A percentile compares a stretch with the other conserved stretches of the same genome.
phyloP scores from a whole-genome alignment of 1,140 invertebrate genomes.

The Hyposmocoma kahamanoa region DNA sequence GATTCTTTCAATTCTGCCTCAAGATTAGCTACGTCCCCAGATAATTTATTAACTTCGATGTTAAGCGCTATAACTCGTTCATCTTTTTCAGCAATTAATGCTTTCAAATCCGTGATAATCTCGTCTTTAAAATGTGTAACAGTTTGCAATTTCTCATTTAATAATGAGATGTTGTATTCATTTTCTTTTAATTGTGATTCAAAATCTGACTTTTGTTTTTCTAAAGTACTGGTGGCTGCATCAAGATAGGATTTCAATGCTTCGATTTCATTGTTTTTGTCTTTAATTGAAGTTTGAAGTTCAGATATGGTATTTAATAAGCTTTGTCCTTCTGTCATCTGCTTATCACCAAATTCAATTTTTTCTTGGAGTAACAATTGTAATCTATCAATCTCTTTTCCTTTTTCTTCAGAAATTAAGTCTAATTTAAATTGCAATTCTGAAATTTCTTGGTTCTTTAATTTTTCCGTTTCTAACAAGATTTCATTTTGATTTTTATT shows the following conservation, averaged over 20 bases:
- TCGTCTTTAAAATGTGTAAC: slow-evolving; percentile 31
- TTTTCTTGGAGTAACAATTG: slow-evolving; percentile 15
- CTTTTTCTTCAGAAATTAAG: slow-evolving; percentile 16
- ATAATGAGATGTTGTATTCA: slow-evolving; percentile 20
- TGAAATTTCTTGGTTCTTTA: slow-evolving; percentile 12
- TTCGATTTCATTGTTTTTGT: slow-evolving; percentile 25
- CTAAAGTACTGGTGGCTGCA: slow-evolving; percentile 12
- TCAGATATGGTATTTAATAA: slow-evolving; percentile 28
- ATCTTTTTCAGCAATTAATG: slow-evolving; percentile 36
- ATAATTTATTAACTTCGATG: slow-evolving; percentile 33
- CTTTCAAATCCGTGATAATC: slow-evolving; percentile 34
- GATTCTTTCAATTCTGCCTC: slow-evolving; percentile 38
- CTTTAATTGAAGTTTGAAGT: slow-evolving; percentile 20
- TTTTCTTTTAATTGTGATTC: slow-evolving; percentile 27
- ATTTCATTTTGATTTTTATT: slow-evolving; percentile 14
- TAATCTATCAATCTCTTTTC: slow-evolving; percentile 19
- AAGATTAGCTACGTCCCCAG: slow-evolving; percentile 25
- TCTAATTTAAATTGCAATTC: slow-evolving; percentile 4
- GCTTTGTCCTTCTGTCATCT: slow-evolving; percentile 16
- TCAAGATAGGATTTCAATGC: slow-evolving; percentile 27
- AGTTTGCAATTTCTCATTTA: slow-evolving; percentile 37
- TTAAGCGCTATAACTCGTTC: slow-evolving; percentile 33
- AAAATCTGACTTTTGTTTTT: slow-evolving; percentile 26
- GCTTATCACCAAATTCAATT: slow-evolving; percentile 12
- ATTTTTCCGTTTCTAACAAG: slow-evolving; percentile 13